Conservation (phyloP, 2,113 vertebrate species). For the Nothoprocta perdicaria region DNA sequence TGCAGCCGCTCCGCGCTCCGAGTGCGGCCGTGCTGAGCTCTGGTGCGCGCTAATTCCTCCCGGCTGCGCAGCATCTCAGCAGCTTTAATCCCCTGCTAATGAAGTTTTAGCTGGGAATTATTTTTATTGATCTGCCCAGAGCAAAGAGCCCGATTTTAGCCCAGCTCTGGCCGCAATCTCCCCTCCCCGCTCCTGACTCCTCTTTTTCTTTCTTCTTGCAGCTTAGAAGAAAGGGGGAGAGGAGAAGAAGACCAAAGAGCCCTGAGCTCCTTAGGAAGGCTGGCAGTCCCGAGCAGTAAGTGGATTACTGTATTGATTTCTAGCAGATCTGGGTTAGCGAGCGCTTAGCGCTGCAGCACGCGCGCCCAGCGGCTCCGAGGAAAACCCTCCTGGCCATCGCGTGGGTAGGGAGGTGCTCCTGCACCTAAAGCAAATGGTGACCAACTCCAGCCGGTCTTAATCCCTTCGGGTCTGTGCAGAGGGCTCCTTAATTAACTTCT, state of each 20-base stretch:
- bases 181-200: neutral
- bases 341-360: conserved; percentile 49
- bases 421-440: neutral
- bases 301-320: conserved; percentile 76
- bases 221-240: conserved; percentile 4
- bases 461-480: neutral
- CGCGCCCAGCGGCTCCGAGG: conserved; percentile 2
- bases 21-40: neutral
- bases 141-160: conserved; percentile 54
- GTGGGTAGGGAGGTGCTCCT: neutral
- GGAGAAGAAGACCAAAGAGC: conserved; percentile 57
- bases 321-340: conserved; percentile 69
- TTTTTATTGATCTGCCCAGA: conserved; percentile 63
- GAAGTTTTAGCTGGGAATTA: conserved; percentile 66
- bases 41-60: conserved; percentile 27
- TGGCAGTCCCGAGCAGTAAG: conserved; percentile 63
- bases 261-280: conserved; percentile 65
- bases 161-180: conserved; percentile 1
- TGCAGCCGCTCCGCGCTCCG: neutral
- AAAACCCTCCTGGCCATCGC: conserved; percentile 14
- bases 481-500: neutral
- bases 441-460: neutral
- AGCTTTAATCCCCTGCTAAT: conserved; percentile 62
- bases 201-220: conserved; percentile 37
- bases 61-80: neutral